Conservation (phyloP, 2,888 invertebrate species). For the Athrips mouffetella region DNA sequence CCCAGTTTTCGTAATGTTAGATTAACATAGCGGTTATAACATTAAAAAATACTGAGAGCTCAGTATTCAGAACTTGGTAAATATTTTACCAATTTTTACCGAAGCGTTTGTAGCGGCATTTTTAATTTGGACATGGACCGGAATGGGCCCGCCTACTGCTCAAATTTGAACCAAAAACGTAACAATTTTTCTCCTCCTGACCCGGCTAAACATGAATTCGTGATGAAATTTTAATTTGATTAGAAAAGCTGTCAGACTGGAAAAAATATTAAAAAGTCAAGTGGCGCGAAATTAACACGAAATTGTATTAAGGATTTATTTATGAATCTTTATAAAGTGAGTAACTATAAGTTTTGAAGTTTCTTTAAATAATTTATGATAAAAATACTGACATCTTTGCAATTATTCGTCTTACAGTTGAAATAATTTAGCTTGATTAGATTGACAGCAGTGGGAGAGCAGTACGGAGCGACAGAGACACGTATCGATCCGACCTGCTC, state of each 20-base stretch:
- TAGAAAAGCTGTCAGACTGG: slow-evolving; percentile 37
- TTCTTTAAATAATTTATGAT: too few relatives aligned
- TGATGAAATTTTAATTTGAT: slow-evolving; percentile 57
- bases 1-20: too few relatives aligned
- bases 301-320: slow-evolving; percentile 18
- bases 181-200: slow-evolving; percentile 29
- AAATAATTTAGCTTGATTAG: too few relatives aligned
- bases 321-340: not conserved
- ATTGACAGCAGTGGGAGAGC: too few relatives aligned
- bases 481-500: too few relatives aligned
- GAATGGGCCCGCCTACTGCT: slow-evolving; percentile 11
- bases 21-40: slow-evolving; percentile 17
- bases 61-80: slow-evolving; percentile 26
- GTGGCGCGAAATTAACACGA: slow-evolving; percentile 30
- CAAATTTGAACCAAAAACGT: slow-evolving; percentile 22
- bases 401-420: too few relatives aligned
- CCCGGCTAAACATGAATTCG: slow-evolving; percentile 31
- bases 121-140: slow-evolving; percentile 29
- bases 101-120: slow-evolving; percentile 29
- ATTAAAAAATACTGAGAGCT: slow-evolving; percentile 13
- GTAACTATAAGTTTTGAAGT: not conserved
- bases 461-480: too few relatives aligned
- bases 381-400: too few relatives aligned
- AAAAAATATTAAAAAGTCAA: slow-evolving; percentile 32
- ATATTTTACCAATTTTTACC: slow-evolving; percentile 25